Base-by-base conservation (phyloP, 2,888 invertebrate genomes). In the Aleiodes alternator region DNA sequence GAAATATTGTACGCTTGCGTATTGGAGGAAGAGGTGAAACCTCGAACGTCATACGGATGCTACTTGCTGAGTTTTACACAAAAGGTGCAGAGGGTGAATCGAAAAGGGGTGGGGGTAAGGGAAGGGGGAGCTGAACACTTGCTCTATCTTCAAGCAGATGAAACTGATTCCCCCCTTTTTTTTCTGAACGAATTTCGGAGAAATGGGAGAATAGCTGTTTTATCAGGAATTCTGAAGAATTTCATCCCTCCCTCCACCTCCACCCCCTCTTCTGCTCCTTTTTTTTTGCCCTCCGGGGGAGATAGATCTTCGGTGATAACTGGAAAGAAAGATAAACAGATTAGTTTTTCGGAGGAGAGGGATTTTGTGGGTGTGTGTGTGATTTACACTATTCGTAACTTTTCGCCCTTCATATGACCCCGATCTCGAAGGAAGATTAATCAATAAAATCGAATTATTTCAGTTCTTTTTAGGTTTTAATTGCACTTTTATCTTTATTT, bases 1-100 rank as follows among this genome's bases (percentile, higher is more conserved):
- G 23, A 51, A 75, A 73, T 66, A 72, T 57, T 16, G 68, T 71
- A 72, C 74, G 73, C 70, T 72, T 69, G 72, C 69, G 75, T 68
- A 43, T 59, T 51, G 38, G 34, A 0, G 56, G 53, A 14, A 53
- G 48, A 75, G 55, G 75, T 51, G 73, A 78, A 34, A 69, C 66
- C 61, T 61, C 56, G 16, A 75, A 70, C 71, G 75, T 75, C 75
- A 75, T 51, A 66, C 70, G 16, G 56, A 66, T 64, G 53, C 16
- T 59, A 66, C 69, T 66, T 31, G 66, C 23, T 51, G 38, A 61
- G 43, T 38, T 14, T 9, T 4, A 51, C n/a, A 16, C n/a, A 11
- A 31, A 61, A 43, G 34, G 61, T 16, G 14, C n/a, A n/a, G 16
- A 8, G 55, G 55, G 3, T 6, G 55, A 16, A 5, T 53, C 12